Base-by-base conservation (phyloP, 2,113 vertebrate species). In the Paradoxurus hermaphroditus region DNA sequence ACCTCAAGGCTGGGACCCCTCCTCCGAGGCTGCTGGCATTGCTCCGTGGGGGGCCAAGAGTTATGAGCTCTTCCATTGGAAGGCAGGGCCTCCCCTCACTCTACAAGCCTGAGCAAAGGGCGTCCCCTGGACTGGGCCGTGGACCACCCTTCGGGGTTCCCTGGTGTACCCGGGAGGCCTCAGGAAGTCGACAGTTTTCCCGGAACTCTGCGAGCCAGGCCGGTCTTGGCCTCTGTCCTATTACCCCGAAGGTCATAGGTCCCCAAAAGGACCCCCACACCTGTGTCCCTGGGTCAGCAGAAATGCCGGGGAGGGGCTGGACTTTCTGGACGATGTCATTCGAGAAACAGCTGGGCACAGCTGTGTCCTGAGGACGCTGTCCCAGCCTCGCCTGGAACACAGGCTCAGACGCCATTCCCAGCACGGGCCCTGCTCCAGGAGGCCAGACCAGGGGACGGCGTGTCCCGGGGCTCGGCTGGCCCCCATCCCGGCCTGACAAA, bases 291-390 rank as follows among this genome's bases (percentile, higher is more conserved):
- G 3, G 73, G 86, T 83, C 63, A 21, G 79, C 67, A 31, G 49
- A 81, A 75, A 68, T 15, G 29, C 39, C 2, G 11, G 44, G 23
- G 75, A 0, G 1, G 12, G 53, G 34, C 7, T 6, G 7, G 53
- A 23, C 25, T 23, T n/a, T 90, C 63, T 8, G 41, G 79, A 56
- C 5, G 2, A 2, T n/a, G 63, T 62, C 86, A 1, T 15, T 75
- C 4, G 0, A 27, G 41, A 75, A 97, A 86, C 97, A 98, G 97
- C 97, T 96, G 97, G 97, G 86, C 90, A 92, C 97, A 98, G 98
- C 97, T 98, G 96, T 13, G 18, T 73, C 65, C 68, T 46, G 27
- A 91, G 95, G 75, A 91, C 49, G n/a, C 72, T 19, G 53, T 9
- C 68, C 89, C 56, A 15, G 53, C 44, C 25, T 29, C 1, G 31